These are phyloP conservation scores for Podarcis muralis DNA, from an alignment of 2,113 vertebrate species.

Conservation along the genomic window DNA sequence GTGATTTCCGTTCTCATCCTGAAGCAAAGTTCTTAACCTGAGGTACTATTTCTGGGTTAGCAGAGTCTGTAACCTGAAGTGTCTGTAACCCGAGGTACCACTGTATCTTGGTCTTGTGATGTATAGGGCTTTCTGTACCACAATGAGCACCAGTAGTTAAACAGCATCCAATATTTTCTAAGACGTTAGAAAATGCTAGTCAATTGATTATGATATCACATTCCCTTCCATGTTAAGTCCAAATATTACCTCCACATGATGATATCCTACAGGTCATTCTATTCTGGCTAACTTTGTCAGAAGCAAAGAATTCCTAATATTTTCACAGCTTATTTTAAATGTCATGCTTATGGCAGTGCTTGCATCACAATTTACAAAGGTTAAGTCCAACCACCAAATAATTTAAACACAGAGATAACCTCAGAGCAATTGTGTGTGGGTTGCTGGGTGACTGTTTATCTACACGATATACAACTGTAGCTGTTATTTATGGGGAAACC, in stretches of 20 bases:
- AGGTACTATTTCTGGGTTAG: too few relatives aligned
- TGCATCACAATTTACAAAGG: constrained; percentile 23
- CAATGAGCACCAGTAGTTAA: too few relatives aligned
- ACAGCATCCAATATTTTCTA: not conserved
- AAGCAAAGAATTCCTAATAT: not conserved
- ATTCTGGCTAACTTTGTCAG: not conserved
- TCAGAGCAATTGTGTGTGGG: not conserved
- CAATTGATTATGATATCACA: not conserved
- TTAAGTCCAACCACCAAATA: not conserved
- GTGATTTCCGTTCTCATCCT: too few relatives aligned
- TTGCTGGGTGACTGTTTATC: not conserved
- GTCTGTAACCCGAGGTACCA: too few relatives aligned
- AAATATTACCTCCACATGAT: too few relatives aligned
- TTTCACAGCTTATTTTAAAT: not conserved
- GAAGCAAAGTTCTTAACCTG: too few relatives aligned
- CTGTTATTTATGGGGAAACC: constrained; percentile 26
- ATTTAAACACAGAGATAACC: not conserved
- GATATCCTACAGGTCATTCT: not conserved
- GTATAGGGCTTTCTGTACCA: too few relatives aligned
- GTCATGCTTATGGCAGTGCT: not conserved
- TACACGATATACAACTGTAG: not conserved
- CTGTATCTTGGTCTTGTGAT: too few relatives aligned
- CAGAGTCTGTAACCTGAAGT: too few relatives aligned
- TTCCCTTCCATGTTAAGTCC: not conserved
- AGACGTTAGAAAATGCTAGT: not conserved